Conservation (phyloP, 2,888 invertebrate genomes). For the Apotomis turbidana region DNA sequence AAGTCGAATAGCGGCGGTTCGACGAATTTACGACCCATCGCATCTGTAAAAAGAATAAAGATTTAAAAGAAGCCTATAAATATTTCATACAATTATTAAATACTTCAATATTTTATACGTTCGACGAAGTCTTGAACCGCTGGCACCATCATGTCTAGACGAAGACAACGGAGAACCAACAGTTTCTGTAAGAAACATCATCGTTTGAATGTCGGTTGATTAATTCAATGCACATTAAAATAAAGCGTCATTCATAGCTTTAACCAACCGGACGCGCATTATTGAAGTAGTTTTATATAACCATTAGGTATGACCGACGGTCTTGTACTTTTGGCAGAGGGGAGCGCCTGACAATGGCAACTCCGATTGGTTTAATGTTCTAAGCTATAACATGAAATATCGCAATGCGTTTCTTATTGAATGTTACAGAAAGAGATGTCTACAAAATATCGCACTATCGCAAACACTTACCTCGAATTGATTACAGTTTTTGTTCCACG, state of each 20-base stretch:
- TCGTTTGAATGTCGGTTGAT: neutral
- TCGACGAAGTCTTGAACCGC: constrained; percentile 89
- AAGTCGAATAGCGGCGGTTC: constrained; percentile 96
- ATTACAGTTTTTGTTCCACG: constrained; percentile 86
- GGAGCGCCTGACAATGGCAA: too few relatives aligned
- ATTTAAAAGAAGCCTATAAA: neutral
- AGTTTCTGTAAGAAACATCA: constrained; percentile 84
- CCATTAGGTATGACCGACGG: too few relatives aligned
- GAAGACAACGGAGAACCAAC: constrained; percentile 90
- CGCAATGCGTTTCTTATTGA: too few relatives aligned
- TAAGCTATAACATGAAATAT: too few relatives aligned
- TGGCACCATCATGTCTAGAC: constrained; percentile 94
- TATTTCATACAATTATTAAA: neutral
- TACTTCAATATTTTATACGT: constrained; percentile 63
- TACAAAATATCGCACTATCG: too few relatives aligned
- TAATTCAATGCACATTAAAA: too few relatives aligned
- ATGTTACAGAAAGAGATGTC: too few relatives aligned
- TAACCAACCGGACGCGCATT: too few relatives aligned
- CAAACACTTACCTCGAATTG: constrained; percentile 79
- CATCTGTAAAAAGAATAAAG: constrained; percentile 63
- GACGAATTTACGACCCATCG: constrained; percentile 91
- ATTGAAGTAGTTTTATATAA: too few relatives aligned
- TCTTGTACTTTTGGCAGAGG: too few relatives aligned
- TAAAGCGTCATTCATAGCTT: too few relatives aligned
- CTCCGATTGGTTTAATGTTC: too few relatives aligned